These are phyloP conservation scores for Encarsia formosa DNA, from an alignment of 2,888 invertebrate genomes.

Conservation along the genomic window DNA sequence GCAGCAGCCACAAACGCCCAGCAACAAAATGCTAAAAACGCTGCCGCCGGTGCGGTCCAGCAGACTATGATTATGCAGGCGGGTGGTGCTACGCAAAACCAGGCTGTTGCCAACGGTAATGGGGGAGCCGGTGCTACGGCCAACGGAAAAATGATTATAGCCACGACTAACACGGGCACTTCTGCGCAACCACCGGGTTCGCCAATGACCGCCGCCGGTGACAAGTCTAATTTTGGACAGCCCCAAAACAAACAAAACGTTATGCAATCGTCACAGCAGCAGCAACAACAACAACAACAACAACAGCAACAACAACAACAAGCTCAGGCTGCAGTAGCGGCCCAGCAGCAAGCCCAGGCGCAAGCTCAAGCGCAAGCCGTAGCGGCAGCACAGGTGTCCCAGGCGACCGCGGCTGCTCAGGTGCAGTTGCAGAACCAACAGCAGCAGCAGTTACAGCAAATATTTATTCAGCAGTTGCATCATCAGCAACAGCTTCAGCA, in stretches of 20 bases:
- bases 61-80: background rate
- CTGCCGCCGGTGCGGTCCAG: no score
- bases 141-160: conserved; percentile 34
- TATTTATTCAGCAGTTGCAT: conserved; percentile 42
- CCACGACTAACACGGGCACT: conserved; percentile 27
- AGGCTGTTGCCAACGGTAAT: conserved; percentile 34
- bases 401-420: conserved; percentile 37
- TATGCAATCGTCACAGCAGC: conserved; percentile 48
- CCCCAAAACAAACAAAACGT: conserved; percentile 45
- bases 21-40: background rate
- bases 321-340: conserved; percentile 36
- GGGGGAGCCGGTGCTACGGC: conserved; percentile 32
- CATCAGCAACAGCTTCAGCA: conserved; percentile 43
- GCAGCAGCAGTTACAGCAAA: conserved; percentile 42
- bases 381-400: conserved; percentile 26
- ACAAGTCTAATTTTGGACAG: conserved; percentile 54
- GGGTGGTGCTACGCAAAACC: background rate
- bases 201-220: conserved; percentile 56
- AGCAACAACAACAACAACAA: conserved; percentile 32
- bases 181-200: conserved; percentile 52
- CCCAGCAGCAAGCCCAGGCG: conserved; percentile 33
- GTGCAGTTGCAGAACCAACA: conserved; percentile 40
- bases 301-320: conserved; percentile 38
- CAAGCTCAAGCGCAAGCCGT: conserved; percentile 36
- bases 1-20: conserved; percentile 39